These are phyloP conservation scores for Nasua narica DNA, from an alignment of 2,797 vertebrate species.

Conservation along the genomic window DNA sequence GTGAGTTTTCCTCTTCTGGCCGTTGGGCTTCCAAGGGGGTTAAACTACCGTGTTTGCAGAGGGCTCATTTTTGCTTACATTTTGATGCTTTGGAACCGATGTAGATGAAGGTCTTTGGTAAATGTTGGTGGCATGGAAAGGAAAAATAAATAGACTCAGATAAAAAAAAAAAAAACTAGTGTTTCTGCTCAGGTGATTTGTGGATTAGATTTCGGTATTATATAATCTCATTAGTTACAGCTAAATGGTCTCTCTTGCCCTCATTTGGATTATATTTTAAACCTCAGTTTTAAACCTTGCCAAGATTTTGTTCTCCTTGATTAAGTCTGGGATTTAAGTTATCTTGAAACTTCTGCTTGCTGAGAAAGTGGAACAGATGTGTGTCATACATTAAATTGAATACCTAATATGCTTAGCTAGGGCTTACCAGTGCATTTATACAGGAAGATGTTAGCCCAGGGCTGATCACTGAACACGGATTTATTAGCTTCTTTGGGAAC, in stretches of 20 bases:
- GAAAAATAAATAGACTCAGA: neutral
- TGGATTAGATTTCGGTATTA: conserved; percentile 49
- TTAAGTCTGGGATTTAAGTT: conserved; percentile 59
- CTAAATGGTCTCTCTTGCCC: neutral
- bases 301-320: conserved; percentile 31
- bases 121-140: neutral
- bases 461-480: neutral
- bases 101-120: neutral
- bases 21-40: fast-evolving
- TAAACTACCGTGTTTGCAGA: neutral
- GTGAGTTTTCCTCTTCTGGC: conserved; percentile 78
- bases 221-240: conserved; percentile 46
- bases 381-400: conserved; percentile 56
- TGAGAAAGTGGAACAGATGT: conserved; percentile 61
- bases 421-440: neutral
- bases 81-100: neutral
- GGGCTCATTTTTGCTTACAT: neutral
- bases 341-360: conserved; percentile 56
- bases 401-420: conserved; percentile 42
- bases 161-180: neutral
- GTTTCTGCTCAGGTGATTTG: conserved; percentile 50
- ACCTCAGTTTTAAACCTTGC: conserved; percentile 46
- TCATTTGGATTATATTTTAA: conserved; percentile 62
- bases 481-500: neutral
- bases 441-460: neutral